phyloP scores from a whole-genome alignment of 2,797 vertebrate species.

The Micromesistius poutassou region DNA sequence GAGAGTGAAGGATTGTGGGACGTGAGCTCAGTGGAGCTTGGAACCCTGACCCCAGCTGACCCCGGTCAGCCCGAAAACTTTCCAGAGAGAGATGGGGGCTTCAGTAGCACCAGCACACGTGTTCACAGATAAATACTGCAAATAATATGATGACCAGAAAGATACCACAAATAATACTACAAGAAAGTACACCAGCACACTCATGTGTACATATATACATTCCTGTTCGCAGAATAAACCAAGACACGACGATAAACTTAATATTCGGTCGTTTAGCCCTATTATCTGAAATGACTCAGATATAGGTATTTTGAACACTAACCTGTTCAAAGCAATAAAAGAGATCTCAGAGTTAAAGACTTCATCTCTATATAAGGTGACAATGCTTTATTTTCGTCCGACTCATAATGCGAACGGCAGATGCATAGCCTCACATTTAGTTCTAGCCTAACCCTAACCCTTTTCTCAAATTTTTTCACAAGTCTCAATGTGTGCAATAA shows the following conservation, averaged over 20 bases:
- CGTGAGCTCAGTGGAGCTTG: slow-evolving; percentile 27
- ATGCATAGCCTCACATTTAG: no score
- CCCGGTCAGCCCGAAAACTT: slow-evolving; percentile 54
- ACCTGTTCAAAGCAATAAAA: background rate
- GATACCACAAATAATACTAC: no score
- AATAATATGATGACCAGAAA: no score
- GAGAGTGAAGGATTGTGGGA: slow-evolving; percentile 49
- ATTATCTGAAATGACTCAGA: no score
- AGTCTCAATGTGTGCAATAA: background rate
- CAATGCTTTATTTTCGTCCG: no score
- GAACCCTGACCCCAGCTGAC: slow-evolving; percentile 65
- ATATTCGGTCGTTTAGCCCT: no score
- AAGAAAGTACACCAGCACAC: background rate
- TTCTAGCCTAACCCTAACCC: no score
- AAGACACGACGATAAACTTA: background rate
- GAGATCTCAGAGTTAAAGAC: background rate
- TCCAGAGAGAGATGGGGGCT: slow-evolving; percentile 8
- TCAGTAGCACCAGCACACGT: background rate
- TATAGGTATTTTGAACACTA: background rate
- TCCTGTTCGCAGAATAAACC: background rate
- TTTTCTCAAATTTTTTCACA: background rate
- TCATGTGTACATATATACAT: background rate
- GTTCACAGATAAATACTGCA: slow-evolving; percentile 21
- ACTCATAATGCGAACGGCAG: no score
- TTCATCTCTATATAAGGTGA: no score